phyloP scores from a whole-genome alignment of 2,113 vertebrate genomes.

The Copsychus sechellarum region DNA sequence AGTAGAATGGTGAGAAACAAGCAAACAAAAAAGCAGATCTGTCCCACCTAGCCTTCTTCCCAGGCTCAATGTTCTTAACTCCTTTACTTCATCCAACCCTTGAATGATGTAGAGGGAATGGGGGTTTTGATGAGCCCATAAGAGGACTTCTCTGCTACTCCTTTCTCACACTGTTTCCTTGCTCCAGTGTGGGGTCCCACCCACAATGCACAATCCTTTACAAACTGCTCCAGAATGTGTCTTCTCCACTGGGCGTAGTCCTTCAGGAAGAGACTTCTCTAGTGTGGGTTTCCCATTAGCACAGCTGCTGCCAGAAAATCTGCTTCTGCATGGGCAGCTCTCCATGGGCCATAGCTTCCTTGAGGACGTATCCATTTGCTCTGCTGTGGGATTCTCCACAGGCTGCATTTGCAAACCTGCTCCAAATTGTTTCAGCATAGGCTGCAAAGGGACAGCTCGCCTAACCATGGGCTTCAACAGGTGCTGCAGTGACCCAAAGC shows the following conservation, averaged over 20 bases:
- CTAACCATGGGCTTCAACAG: background rate
- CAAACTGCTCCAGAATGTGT: background rate
- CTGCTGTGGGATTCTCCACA: background rate
- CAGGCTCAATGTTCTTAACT: background rate
- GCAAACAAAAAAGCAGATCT: background rate
- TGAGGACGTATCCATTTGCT: background rate
- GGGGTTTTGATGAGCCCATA: accelerated
- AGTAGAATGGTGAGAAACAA: background rate
- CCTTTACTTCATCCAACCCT: background rate
- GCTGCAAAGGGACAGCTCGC: background rate
- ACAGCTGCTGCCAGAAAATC: background rate
- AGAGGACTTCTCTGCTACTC: background rate
- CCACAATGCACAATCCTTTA: background rate
- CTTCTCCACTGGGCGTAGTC: accelerated
- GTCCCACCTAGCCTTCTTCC: background rate
- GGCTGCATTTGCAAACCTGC: background rate
- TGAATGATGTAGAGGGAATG: accelerated
- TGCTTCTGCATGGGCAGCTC: accelerated
- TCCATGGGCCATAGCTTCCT: background rate
- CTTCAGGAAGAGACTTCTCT: background rate
- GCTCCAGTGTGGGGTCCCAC: accelerated
- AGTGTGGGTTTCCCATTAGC: accelerated
- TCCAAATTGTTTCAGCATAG: background rate
- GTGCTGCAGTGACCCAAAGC: background rate
- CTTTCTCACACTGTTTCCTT: background rate